Base-by-base conservation (phyloP, 2,888 invertebrate species). In the Xestia xanthographa region DNA sequence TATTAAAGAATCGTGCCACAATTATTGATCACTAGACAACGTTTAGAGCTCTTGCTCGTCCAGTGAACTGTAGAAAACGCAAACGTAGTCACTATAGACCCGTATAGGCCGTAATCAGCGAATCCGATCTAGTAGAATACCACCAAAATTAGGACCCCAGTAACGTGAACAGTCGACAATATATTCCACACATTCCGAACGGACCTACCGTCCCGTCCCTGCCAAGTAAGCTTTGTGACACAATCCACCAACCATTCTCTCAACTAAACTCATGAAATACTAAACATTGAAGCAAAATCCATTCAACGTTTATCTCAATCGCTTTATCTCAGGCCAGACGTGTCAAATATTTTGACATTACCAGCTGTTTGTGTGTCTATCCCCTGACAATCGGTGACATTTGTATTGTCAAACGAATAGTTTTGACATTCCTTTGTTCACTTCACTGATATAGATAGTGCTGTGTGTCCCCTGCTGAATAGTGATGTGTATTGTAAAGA, bases 261-360 rank as follows among this genome's bases (percentile, higher is more conserved):
- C 14, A 72, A 53, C 48, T 56, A 66, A 79, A 56, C 60, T 48
- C 53, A 82, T 53, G 71, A 75, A 85, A 82, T 48, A 67, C 66
- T 68, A 72, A 86, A 69, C 71, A 76, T 81, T 81, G 63, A 70
- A 86, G 73, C 85, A 34, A 82, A 76, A 71, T 63, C 82, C 58
- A 86, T 74, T 68, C 56, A 82, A 41, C 41, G 48, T 70, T 81
- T 77, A 86, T 74, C 71, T 86, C 73, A 48, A 83, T 82, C 83
- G 72, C 74, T 74, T 65, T 77, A 86, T 70, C 83, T 77, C 88
- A 87, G 88, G 79, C 45, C 62, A 62, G 66, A 83, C 48, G 79
- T 82, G 85, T 87, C 86, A 87, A 82, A 84, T 87, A 77, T 86
- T 87, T 87, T 88, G 87, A 87, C 89, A 84, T 77, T 77, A 66